Evolutionary conservation across 2,888 invertebrate genomes (phyloP), one percentile per base, ranked within the genome.

Genomic region (Platypus cylindrus): DNA sequence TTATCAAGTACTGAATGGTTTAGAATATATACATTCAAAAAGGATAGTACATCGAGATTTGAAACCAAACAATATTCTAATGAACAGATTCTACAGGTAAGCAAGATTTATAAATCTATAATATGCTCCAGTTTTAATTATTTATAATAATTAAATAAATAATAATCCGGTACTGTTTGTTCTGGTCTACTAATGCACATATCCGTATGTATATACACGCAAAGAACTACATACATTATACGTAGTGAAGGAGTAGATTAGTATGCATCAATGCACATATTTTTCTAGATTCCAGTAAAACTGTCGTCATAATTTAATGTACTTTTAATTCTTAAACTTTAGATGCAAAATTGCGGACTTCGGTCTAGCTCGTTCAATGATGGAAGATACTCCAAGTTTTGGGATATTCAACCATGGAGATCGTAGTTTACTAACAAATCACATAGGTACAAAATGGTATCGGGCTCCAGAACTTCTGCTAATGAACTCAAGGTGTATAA

Each of bases 401-500:
- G n/a, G n/a, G n/a, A n/a, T n/a, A n/a, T n/a, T n/a, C n/a, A n/a
- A n/a, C n/a, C n/a, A n/a, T n/a, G 60, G 59, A 26, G 73, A 75
- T 1, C 86, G 89, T 55, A 82, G 82, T 0, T 76, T 84, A 40
- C 67, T 97, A 44, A 97, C 95, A 0, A 94, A 95, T 63, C 97
- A 95, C 64, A 95, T 97, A 9, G 97, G 97, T 0, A 97, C 97
- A 0, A 68, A 97, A 43, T 97, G 97, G 97, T 97, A 97, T 63
- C 70, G 95, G 23, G 94, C 95, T 3, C 95, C 95, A 0, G 97
- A 97, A 66, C 94, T 98, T 59, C 73, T 97, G 38, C 79, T 97
- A 34, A 90, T 91, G 14, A 93, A 91, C 53, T 86, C 86, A 63
- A 80, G 75, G 86, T 87, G 54, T 17, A 15, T 12, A 14, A 14